These are phyloP conservation scores for Balearica regulorum DNA, from an alignment of 2,797 vertebrate genomes.

Conservation along the genomic window DNA sequence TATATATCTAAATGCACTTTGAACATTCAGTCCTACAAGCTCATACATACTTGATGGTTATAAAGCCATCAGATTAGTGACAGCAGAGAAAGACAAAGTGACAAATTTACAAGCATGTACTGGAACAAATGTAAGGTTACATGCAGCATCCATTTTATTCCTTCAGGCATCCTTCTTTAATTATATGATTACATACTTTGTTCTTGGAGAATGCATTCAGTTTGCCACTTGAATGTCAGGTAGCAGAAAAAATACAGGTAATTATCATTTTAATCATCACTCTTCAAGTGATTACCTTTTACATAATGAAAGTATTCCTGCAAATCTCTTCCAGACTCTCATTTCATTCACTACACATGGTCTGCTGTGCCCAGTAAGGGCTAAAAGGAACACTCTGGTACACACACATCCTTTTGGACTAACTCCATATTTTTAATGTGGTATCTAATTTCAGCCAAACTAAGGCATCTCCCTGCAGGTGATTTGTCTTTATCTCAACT, in stretches of 20 bases:
- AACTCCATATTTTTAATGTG: not conserved
- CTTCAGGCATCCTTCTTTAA: not conserved
- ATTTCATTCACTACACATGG: not conserved
- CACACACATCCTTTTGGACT: not conserved
- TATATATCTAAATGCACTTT: not conserved
- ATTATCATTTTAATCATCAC: not conserved
- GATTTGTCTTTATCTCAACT: not conserved
- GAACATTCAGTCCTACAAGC: not conserved
- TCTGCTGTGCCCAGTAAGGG: not conserved
- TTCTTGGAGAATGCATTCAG: not conserved
- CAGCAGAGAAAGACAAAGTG: not conserved
- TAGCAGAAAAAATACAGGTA: not conserved
- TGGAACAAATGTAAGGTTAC: not conserved
- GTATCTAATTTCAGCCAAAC: not conserved
- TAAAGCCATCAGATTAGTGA: not conserved
- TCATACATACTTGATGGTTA: not conserved
- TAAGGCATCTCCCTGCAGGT: not conserved
- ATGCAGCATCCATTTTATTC: not conserved
- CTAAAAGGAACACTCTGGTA: not conserved
- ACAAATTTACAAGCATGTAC: not conserved
- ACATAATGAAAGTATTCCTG: not conserved
- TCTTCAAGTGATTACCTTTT: not conserved
- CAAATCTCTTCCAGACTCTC: not conserved
- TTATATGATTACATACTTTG: not conserved
- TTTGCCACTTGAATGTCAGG: not conserved